phyloP scores from a whole-genome alignment of 2,113 vertebrate species.

The Engraulis encrasicolus region DNA sequence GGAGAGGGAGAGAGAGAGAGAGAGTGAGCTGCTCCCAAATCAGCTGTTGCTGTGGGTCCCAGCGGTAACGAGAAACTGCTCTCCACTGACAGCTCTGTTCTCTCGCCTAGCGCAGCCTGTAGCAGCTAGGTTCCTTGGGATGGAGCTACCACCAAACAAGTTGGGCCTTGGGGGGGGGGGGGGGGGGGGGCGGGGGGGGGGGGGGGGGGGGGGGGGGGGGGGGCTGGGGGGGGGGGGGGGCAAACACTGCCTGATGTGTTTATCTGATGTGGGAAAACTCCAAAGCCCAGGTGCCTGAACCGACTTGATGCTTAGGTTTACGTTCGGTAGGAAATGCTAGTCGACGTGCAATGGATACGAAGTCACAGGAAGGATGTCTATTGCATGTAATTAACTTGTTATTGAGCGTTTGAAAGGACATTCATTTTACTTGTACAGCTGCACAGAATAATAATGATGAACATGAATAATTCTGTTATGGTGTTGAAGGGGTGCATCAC shows the following conservation, averaged over 20 bases:
- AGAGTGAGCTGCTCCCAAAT: neutral
- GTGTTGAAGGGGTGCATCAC: too few species aligned
- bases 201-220: too few species aligned
- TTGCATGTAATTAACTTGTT: neutral
- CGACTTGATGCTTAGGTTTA: neutral
- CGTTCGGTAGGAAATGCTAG: neutral
- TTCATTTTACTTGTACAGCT: neutral
- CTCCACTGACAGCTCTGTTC: neutral
- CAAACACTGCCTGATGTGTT: neutral
- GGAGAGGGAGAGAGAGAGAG: neutral
- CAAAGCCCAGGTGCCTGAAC: neutral
- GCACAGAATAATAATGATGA: neutral
- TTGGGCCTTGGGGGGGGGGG: too few species aligned
- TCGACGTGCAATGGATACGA: neutral
- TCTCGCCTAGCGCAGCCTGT: neutral
- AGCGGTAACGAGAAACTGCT: neutral
- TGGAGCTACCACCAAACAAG: neutral
- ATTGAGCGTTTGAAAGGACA: neutral
- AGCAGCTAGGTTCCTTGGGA: neutral
- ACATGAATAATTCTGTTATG: neutral
- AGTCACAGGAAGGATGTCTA: neutral
- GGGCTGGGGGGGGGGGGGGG: too few species aligned
- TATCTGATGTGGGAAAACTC: slow-evolving; percentile 6
- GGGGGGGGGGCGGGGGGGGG: too few species aligned
- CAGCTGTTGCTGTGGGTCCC: neutral